phyloP scores from a whole-genome alignment of 2,113 vertebrate species.

The Mastomys coucha region DNA sequence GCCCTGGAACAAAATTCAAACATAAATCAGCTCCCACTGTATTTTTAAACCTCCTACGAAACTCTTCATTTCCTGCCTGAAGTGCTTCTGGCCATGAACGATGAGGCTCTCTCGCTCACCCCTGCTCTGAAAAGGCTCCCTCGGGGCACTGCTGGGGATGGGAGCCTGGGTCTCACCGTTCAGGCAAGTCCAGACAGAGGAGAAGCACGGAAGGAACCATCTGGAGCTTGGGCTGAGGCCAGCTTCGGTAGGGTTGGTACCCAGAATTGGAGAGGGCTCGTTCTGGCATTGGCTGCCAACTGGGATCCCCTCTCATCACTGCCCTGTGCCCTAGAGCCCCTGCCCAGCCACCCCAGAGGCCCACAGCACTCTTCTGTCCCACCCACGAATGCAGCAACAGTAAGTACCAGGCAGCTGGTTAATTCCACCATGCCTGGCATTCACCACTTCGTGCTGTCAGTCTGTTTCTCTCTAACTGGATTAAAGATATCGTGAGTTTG shows the following conservation, averaged over 20 bases:
- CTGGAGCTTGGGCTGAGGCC: neutral
- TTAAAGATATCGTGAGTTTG: constrained; percentile 31
- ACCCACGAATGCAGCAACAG: constrained; percentile 27
- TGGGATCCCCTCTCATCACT: neutral
- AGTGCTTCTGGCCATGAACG: constrained; percentile 55
- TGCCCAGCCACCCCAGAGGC: neutral
- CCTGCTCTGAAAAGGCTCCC: constrained; percentile 31
- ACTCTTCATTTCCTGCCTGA: constrained; percentile 78
- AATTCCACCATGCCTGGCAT: constrained; percentile 40
- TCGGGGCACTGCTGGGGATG: neutral
- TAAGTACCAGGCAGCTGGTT: constrained; percentile 55
- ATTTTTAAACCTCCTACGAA: constrained; percentile 74
- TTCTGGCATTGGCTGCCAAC: neutral
- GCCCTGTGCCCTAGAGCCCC: neutral
- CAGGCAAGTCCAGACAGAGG: neutral
- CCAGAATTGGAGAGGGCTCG: neutral
- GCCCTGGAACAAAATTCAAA: constrained; percentile 80
- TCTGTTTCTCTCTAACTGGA: constrained; percentile 69
- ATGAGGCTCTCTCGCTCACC: neutral
- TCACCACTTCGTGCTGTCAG: constrained; percentile 46
- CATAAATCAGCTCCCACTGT: constrained; percentile 80
- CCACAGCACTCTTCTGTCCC: neutral
- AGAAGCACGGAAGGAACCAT: neutral
- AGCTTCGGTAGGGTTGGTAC: neutral
- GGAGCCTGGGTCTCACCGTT: neutral